Evolutionary conservation across 2,888 invertebrate genomes (phyloP).

Genomic region (Hyles lineata): DNA sequence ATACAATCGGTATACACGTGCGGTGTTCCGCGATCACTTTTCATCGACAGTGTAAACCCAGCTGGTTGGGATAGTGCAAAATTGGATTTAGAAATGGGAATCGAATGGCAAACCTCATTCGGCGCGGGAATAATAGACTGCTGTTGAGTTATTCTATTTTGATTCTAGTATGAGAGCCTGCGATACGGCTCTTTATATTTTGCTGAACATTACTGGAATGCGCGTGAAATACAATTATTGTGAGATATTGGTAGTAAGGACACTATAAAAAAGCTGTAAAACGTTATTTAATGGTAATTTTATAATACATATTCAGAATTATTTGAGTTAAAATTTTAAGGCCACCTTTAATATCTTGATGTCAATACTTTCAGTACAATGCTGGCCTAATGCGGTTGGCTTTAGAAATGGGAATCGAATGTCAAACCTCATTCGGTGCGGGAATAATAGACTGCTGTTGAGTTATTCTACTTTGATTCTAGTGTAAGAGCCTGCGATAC

Average conservation of each 20-base stretch:
- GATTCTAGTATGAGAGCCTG: conserved; percentile 32
- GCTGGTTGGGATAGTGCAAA: conserved; percentile 47
- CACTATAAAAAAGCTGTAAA: no score
- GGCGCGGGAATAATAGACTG: conserved; percentile 50
- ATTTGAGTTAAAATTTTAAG: no score
- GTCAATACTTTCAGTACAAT: no score
- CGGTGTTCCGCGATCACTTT: conserved; percentile 15
- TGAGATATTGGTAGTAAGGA: no score
- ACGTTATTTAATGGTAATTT: no score
- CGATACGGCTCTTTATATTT: neutral
- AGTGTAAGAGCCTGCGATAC: conserved; percentile 7
- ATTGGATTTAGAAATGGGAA: conserved; percentile 63
- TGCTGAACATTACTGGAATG: neutral
- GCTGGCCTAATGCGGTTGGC: conserved; percentile 52
- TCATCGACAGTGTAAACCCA: conserved; percentile 34
- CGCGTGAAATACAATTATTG: no score
- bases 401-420: conserved; percentile 64
- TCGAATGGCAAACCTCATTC: conserved; percentile 59
- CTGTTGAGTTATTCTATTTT: conserved; percentile 55
- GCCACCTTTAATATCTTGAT: no score
- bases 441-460: conserved; percentile 53
- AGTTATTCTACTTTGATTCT: conserved; percentile 52
- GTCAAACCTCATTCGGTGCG: conserved; percentile 50
- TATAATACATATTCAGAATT: no score
- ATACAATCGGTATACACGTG: conserved; percentile 18